A percentile compares a stretch with the other conserved stretches of the same genome.
Conservation (phyloP, 2,113 vertebrate species). For the crab-eating macaque (Macaca fascicularis) region DNA sequence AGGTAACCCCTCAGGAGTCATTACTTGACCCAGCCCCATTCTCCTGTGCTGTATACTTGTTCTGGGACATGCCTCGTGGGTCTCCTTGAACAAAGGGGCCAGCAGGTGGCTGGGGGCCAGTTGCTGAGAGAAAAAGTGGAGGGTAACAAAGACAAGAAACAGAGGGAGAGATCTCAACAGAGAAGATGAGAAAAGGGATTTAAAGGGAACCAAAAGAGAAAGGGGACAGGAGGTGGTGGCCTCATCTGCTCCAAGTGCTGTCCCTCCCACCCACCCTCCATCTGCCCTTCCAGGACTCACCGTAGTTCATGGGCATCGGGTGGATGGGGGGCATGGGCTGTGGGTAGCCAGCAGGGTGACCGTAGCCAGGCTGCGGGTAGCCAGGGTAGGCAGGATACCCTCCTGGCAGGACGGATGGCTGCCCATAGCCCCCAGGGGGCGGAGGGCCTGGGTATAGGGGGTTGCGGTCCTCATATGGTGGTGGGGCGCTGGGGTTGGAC, state of each 20-base stretch:
- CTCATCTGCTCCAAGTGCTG: not conserved
- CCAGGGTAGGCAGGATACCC: slow-evolving; percentile 75
- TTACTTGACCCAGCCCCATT: not conserved
- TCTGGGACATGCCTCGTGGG: not conserved
- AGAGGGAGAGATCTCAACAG: not conserved
- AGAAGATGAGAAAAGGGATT: not conserved
- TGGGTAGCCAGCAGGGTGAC: slow-evolving; percentile 80
- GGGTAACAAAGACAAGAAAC: not conserved
- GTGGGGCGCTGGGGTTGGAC: slow-evolving; percentile 91
- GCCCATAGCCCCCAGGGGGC: slow-evolving; percentile 80
- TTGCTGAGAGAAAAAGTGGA: not conserved
- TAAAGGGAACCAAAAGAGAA: not conserved
- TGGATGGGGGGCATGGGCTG: slow-evolving; percentile 88
- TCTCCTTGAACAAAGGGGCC: not conserved
- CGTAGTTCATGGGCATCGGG: slow-evolving; percentile 84
- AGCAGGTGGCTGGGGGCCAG: not conserved
- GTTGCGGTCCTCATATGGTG: slow-evolving; percentile 88
- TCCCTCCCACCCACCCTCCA: not conserved
- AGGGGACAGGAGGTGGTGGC: not conserved
- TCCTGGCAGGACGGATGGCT: slow-evolving; percentile 53
- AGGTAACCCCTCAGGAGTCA: not conserved
- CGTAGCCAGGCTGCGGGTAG: slow-evolving; percentile 83
- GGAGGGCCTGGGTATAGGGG: slow-evolving; percentile 83
- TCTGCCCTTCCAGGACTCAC: slow-evolving; percentile 81
- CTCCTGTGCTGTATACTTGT: not conserved